phyloP scores from a whole-genome alignment of 2,888 invertebrate species.

The Muschampia plurimacula region DNA sequence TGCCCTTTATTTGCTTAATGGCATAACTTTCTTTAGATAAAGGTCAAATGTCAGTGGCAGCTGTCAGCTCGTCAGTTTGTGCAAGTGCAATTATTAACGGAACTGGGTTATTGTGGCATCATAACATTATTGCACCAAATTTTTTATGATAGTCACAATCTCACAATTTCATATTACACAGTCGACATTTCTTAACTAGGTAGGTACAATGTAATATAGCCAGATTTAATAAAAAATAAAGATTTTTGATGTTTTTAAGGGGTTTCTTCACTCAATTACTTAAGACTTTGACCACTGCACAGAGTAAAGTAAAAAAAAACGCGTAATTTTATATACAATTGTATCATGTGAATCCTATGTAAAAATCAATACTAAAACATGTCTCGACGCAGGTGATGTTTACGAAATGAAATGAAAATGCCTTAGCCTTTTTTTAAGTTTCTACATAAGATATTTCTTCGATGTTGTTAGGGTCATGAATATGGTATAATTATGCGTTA shows the following conservation, averaged over 20 bases:
- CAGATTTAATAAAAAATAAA: too few species aligned
- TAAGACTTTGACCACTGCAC: too few species aligned
- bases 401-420: too few species aligned
- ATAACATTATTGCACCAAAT: not conserved
- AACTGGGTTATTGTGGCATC: constrained; percentile 25
- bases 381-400: too few species aligned
- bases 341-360: too few species aligned
- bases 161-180: not conserved
- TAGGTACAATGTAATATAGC: too few species aligned
- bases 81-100: constrained; percentile 12
- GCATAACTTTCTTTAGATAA: constrained; percentile 29
- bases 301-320: too few species aligned
- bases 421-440: not conserved
- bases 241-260: too few species aligned
- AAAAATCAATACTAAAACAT: too few species aligned
- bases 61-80: not conserved
- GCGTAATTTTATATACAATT: too few species aligned
- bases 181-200: not conserved
- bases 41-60: constrained; percentile 24
- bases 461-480: constrained; percentile 1
- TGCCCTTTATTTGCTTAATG: constrained; percentile 15
- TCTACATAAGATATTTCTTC: not conserved
- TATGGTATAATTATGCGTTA: constrained; percentile 54
- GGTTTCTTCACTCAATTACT: too few species aligned
- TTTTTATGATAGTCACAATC: not conserved